phyloP scores from a whole-genome alignment of 92 coral and sea anemone genomes.

The Muricea muricata region DNA sequence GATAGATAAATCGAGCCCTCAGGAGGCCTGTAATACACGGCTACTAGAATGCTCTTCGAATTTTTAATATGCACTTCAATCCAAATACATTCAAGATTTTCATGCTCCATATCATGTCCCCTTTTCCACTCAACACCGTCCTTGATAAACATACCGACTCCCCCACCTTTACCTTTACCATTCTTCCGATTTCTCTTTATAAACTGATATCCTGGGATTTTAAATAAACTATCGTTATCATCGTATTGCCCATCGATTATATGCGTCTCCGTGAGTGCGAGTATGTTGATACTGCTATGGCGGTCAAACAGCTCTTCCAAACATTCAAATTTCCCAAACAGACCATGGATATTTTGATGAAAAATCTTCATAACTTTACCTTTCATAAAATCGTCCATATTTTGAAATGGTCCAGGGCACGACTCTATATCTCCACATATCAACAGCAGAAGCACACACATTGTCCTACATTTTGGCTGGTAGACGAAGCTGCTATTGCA shows the following conservation, averaged over 20 bases:
- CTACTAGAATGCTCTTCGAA: neutral
- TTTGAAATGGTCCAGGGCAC: too few species aligned
- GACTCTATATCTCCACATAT: too few species aligned
- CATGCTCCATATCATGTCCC: neutral
- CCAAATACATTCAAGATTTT: slow-evolving; percentile 2
- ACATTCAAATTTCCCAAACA: too few species aligned
- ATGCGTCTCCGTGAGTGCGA: neutral
- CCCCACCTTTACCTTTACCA: neutral
- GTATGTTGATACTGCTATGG: too few species aligned
- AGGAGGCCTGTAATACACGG: neutral
- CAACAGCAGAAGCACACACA: too few species aligned
- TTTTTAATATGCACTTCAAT: neutral
- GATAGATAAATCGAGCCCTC: neutral
- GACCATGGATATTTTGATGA: too few species aligned
- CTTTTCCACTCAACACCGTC: neutral
- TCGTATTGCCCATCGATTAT: neutral
- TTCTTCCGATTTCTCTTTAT: neutral
- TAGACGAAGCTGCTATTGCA: too few species aligned
- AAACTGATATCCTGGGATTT: neutral
- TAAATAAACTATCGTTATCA: neutral
- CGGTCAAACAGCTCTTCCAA: too few species aligned
- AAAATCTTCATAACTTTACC: too few species aligned
- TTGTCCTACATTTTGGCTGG: too few species aligned
- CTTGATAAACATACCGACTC: neutral
- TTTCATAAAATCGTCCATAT: too few species aligned